These are phyloP conservation scores for Caiman crocodilus DNA, from an alignment of 2,797 vertebrate genomes.

Conservation along the genomic window DNA sequence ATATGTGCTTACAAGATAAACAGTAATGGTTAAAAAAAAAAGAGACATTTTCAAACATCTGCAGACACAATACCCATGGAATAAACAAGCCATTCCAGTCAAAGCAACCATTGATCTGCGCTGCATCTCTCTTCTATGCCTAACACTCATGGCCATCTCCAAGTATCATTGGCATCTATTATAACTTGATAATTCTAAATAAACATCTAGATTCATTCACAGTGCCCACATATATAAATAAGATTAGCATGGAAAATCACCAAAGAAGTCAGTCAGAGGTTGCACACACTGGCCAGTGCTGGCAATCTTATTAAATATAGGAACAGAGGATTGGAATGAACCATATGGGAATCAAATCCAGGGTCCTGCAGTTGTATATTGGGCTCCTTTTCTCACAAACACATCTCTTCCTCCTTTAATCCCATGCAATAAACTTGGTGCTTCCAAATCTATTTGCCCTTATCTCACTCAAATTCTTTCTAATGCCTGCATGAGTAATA, in stretches of 20 bases:
- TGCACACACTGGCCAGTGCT: background rate
- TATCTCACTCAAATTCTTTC: background rate
- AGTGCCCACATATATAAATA: background rate
- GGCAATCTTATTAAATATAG: background rate
- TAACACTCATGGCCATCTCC: background rate
- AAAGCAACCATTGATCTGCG: background rate
- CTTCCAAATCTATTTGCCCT: background rate
- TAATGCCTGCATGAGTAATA: background rate
- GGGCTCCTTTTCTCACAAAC: accelerated
- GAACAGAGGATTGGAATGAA: too few relatives aligned
- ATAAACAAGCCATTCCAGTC: background rate
- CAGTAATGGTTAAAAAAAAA: background rate
- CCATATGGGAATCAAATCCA: too few relatives aligned
- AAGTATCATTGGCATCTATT: background rate
- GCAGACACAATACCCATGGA: background rate
- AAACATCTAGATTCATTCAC: accelerated
- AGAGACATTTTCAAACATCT: background rate
- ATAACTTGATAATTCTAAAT: background rate
- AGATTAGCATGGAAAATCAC: background rate
- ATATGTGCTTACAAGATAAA: background rate
- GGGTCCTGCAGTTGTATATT: background rate
- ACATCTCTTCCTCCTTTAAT: accelerated
- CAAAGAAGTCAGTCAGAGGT: background rate
- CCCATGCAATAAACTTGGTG: background rate
- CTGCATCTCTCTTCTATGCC: background rate